Evolutionary conservation across 2,113 vertebrate genomes (phyloP).

Genomic region (Ascaphus truei): DNA sequence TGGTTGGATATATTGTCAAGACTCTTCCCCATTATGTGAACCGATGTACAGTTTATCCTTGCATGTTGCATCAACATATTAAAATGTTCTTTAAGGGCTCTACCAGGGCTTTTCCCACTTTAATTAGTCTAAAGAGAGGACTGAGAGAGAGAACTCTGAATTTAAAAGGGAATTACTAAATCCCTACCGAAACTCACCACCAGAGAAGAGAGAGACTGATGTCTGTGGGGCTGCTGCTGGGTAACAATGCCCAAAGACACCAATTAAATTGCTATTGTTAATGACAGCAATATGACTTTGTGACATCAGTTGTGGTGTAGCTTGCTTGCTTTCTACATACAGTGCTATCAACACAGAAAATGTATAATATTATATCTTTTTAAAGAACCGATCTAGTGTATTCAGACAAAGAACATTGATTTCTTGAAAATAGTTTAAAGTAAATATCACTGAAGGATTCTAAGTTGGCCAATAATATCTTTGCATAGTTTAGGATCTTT

Average conservation of each 20-base stretch:
- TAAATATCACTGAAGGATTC: too few relatives aligned
- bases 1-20: neutral
- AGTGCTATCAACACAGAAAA: neutral
- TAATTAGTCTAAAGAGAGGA: constrained; percentile 26
- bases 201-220: neutral
- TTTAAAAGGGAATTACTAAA: constrained; percentile 8
- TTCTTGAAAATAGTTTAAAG: too few relatives aligned
- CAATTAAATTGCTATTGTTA: constrained; percentile 20
- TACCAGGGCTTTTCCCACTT: neutral
- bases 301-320: neutral
- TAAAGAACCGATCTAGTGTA: neutral
- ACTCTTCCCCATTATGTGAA: neutral
- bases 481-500: neutral
- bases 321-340: neutral
- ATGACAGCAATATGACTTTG: constrained; percentile 11
- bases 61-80: constrained; percentile 15
- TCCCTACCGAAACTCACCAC: constrained; percentile 22
- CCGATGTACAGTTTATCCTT: constrained; percentile 7
- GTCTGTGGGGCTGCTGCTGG: constrained; percentile 2
- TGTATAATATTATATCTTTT: neutral
- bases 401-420: neutral
- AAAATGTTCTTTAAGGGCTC: neutral
- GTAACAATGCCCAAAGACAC: constrained; percentile 10
- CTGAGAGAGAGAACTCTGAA: neutral
- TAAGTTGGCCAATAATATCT: too few relatives aligned